Conservation (phyloP, 2,888 invertebrate genomes). For the Acanthoscelides obtectus region DNA sequence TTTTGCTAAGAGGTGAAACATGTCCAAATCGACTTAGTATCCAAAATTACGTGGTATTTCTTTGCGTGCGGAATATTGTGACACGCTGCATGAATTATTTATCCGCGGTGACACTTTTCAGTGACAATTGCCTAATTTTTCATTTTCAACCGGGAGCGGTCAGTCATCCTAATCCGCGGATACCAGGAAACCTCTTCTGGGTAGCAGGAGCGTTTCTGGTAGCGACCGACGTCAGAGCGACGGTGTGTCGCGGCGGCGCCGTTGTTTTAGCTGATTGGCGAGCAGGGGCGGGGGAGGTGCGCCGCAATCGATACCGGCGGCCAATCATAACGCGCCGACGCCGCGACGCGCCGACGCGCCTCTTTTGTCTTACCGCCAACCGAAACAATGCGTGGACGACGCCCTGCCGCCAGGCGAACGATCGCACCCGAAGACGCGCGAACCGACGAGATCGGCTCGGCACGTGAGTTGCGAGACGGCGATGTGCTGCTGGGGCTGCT, state of each 20-base stretch:
- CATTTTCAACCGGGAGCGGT: not conserved
- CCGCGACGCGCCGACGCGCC: not conserved
- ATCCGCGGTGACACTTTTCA: no score
- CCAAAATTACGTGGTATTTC: no score
- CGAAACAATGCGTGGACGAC: conserved; percentile 19
- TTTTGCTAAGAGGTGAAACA: no score
- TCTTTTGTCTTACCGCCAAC: conserved; percentile 1
- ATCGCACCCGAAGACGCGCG: not conserved
- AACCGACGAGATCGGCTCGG: conserved; percentile 8
- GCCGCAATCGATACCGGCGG: conserved; percentile 45
- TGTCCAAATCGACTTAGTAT: no score
- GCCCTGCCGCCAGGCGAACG: not conserved
- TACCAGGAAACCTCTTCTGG: not conserved
- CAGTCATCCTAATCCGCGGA: not conserved
- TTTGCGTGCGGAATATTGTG: no score
- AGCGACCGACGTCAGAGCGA: conserved; percentile 8
- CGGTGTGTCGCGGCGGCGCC: conserved; percentile 41
- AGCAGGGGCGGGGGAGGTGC: conserved; percentile 41
- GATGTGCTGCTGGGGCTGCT: not conserved
- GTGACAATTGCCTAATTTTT: no score
- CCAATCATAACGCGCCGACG: conserved; percentile 44
- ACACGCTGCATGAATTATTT: no score
- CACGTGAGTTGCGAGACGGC: not conserved
- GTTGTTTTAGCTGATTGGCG: conserved; percentile 49
- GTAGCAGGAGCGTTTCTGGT: no score